Percentiles rank a stretch among this genome's conserved stretches.
These are phyloP conservation scores for Sthenelais limicola DNA, from an alignment of 2,888 invertebrate species.

Conservation along the genomic window DNA sequence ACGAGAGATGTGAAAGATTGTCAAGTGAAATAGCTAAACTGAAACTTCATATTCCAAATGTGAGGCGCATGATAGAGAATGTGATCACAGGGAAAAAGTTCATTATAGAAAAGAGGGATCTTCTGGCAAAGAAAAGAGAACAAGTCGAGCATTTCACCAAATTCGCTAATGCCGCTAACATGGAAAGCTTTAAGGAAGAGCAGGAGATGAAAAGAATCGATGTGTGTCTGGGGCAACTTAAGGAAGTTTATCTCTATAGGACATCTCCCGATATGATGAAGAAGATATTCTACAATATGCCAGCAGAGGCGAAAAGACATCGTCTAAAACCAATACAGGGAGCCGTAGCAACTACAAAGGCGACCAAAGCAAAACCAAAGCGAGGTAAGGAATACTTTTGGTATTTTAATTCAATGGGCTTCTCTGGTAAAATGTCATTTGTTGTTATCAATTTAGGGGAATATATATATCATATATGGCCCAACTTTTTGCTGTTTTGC, in stretches of 20 bases:
- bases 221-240: slow-evolving; percentile 56
- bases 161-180: slow-evolving; percentile 42
- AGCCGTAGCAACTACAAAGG: slow-evolving; percentile 17
- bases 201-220: slow-evolving; percentile 58
- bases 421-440: not conserved
- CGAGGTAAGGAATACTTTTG: slow-evolving; percentile 24
- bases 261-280: slow-evolving; percentile 61
- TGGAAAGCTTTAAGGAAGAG: slow-evolving; percentile 53
- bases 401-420: not conserved
- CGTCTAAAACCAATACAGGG: slow-evolving; percentile 22
- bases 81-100: slow-evolving; percentile 56
- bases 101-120: slow-evolving; percentile 53
- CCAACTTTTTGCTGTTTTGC: too few species aligned
- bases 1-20: slow-evolving; percentile 41
- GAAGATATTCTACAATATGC: slow-evolving; percentile 65
- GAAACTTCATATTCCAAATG: slow-evolving; percentile 53
- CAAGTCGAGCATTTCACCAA: slow-evolving; percentile 1
- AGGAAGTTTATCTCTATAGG: slow-evolving; percentile 60
- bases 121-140: slow-evolving; percentile 31
- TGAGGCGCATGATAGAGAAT: slow-evolving; percentile 59
- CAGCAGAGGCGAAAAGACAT: slow-evolving; percentile 46
- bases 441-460: too few species aligned
- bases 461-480: too few species aligned
- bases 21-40: slow-evolving; percentile 47
- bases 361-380: slow-evolving; percentile 16